Conservation (phyloP, 2,113 vertebrate genomes). For the Paradisaea rubra region DNA sequence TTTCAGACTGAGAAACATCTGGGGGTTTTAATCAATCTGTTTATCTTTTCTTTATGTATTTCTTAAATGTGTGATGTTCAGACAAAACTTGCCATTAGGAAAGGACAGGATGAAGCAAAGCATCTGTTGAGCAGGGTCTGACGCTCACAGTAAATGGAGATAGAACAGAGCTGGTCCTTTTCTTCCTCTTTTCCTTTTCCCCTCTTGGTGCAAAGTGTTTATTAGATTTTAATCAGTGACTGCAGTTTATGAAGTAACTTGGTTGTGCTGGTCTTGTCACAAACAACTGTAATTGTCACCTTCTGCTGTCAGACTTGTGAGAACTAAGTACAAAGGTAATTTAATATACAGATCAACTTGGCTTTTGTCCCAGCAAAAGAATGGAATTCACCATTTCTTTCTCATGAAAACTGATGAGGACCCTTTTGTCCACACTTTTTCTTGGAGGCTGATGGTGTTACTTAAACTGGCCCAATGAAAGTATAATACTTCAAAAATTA, state of each 20-base stretch:
- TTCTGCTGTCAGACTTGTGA: neutral
- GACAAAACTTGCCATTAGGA: neutral
- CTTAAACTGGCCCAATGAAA: neutral
- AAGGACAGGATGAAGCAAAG: neutral
- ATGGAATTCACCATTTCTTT: slow-evolving; percentile 40
- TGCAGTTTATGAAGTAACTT: neutral
- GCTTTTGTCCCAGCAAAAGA: slow-evolving; percentile 12
- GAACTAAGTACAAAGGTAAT: neutral
- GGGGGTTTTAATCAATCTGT: neutral
- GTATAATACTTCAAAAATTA: slow-evolving; percentile 17
- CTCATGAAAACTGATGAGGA: slow-evolving; percentile 23
- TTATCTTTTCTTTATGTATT: neutral
- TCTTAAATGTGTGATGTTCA: neutral
- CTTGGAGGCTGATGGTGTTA: neutral
- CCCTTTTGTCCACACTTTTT: neutral
- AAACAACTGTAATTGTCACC: neutral
- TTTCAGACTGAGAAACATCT: neutral
- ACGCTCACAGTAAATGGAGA: neutral
- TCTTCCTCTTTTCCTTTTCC: neutral
- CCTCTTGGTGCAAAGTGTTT: neutral
- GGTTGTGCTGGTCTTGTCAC: neutral
- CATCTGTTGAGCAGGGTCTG: neutral
- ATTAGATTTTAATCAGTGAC: neutral
- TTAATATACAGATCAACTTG: neutral
- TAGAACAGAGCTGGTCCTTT: neutral